Conservation (phyloP, 2,797 vertebrate genomes). For the Urophycis tenuis region DNA sequence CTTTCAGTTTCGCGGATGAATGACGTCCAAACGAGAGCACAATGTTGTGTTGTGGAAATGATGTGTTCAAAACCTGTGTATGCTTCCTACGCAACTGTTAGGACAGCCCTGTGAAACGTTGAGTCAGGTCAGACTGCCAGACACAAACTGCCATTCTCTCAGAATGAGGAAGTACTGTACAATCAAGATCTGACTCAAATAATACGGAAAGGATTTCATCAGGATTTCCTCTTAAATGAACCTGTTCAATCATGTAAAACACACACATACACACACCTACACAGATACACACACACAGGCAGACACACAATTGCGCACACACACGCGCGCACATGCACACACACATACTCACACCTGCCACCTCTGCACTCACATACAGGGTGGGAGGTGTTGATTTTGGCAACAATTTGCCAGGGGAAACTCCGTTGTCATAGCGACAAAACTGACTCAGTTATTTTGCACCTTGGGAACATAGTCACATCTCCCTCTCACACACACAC, state of each 20-base stretch:
- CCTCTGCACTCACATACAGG: not conserved
- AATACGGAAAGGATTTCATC: not conserved
- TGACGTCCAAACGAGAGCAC: not conserved
- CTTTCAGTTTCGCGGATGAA: not conserved
- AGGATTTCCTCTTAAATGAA: not conserved
- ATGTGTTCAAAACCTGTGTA: not conserved
- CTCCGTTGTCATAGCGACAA: constrained; percentile 4
- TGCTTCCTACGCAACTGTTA: not conserved
- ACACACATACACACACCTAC: not conserved
- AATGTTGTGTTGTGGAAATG: not conserved
- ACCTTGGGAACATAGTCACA: constrained; percentile 3
- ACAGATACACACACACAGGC: not conserved
- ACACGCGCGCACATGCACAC: not conserved
- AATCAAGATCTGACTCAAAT: constrained; percentile 1
- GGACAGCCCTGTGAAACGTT: not conserved
- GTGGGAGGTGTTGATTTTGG: constrained; percentile 16
- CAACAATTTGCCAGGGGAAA: not conserved
- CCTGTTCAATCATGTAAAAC: not conserved
- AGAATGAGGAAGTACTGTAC: not conserved
- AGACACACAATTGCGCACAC: not conserved
- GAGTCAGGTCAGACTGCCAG: not conserved
- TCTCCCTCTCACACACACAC: not conserved
- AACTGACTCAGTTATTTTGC: constrained; percentile 16
- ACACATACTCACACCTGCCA: not conserved
- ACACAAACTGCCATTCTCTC: no score